These are phyloP conservation scores for Entomobrya proxima DNA, from an alignment of 2,888 invertebrate genomes.

Conservation along the genomic window DNA sequence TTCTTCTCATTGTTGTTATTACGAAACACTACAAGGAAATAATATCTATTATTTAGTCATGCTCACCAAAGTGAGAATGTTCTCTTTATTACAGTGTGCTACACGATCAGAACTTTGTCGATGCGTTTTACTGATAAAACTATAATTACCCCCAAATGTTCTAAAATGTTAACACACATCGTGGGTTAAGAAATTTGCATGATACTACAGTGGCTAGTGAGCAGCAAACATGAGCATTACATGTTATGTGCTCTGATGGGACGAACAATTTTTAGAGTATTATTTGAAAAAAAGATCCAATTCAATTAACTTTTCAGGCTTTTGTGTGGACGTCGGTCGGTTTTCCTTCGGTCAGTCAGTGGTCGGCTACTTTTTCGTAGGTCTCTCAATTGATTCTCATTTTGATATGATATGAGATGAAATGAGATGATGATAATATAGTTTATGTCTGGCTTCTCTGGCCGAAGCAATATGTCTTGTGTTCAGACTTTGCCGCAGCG, in stretches of 20 bases:
- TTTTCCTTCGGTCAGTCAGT: slow-evolving; percentile 34
- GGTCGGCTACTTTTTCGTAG: slow-evolving; percentile 17
- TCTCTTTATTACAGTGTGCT: not conserved
- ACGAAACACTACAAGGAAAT: not conserved
- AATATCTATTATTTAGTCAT: slow-evolving; percentile 33
- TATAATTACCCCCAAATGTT: slow-evolving; percentile 43
- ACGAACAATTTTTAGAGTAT: slow-evolving; percentile 16
- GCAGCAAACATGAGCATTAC: slow-evolving; percentile 16
- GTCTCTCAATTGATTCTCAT: slow-evolving; percentile 43
- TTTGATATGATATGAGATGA: slow-evolving; percentile 34
- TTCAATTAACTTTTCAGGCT: slow-evolving; percentile 58
- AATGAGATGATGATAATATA: slow-evolving; percentile 3
- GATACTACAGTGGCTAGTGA: not conserved
- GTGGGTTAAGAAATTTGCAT: slow-evolving; percentile 28
- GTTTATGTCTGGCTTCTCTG: slow-evolving; percentile 18
- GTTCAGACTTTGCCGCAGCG: not conserved
- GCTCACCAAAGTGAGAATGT: slow-evolving; percentile 25
- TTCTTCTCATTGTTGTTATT: not conserved
- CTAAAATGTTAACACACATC: slow-evolving; percentile 2
- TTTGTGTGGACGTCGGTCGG: slow-evolving; percentile 19
- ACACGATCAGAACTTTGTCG: not conserved
- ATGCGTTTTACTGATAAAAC: not conserved
- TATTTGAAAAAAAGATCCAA: slow-evolving; percentile 28
- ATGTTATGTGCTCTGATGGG: slow-evolving; percentile 7
- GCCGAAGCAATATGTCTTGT: not conserved